Evolutionary conservation across 1,140 invertebrate genomes (phyloP).

Genomic region (Tetramorium parvispinum): DNA sequence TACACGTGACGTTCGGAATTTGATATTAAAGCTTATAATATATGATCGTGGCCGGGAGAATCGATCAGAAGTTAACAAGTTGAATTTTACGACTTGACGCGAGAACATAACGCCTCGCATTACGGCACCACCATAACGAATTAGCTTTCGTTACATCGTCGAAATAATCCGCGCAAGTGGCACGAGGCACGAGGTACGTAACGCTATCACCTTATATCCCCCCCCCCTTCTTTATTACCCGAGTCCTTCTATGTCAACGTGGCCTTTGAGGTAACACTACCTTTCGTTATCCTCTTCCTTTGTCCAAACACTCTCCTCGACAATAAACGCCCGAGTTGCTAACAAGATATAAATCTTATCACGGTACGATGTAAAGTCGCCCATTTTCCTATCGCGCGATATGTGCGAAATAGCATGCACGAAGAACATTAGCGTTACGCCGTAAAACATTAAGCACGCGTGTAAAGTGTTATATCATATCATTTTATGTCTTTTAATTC

Average conservation of each 20-base stretch:
- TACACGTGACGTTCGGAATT: slow-evolving; percentile 48
- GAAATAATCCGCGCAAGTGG: slow-evolving; percentile 44
- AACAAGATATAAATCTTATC: slow-evolving; percentile 57
- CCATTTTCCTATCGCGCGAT: slow-evolving; percentile 11
- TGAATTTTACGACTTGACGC: slow-evolving; percentile 81
- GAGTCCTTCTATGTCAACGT: slow-evolving; percentile 15
- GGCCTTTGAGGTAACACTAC: slow-evolving; percentile 19
- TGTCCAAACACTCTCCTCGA: not conserved
- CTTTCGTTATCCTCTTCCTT: slow-evolving; percentile 8
- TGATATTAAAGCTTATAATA: slow-evolving; percentile 75
- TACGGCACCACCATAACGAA: not conserved
- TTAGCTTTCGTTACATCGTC: slow-evolving; percentile 35
- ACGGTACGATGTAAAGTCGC: slow-evolving; percentile 23
- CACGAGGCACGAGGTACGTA: not conserved
- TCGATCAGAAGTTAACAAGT: slow-evolving; percentile 83
- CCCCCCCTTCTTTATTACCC: not conserved
- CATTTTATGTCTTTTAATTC: slow-evolving; percentile 12
- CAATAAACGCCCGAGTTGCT: slow-evolving; percentile 41
- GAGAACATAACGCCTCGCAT: slow-evolving; percentile 65
- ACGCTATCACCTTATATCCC: not conserved
- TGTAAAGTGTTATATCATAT: not conserved
- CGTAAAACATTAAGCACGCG: not conserved
- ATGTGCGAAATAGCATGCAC: not conserved
- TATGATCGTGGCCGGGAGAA: slow-evolving; percentile 73
- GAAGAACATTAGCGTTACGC: not conserved